Base-by-base conservation (phyloP, 2,888 invertebrate genomes). In the Oligia latruncula region DNA sequence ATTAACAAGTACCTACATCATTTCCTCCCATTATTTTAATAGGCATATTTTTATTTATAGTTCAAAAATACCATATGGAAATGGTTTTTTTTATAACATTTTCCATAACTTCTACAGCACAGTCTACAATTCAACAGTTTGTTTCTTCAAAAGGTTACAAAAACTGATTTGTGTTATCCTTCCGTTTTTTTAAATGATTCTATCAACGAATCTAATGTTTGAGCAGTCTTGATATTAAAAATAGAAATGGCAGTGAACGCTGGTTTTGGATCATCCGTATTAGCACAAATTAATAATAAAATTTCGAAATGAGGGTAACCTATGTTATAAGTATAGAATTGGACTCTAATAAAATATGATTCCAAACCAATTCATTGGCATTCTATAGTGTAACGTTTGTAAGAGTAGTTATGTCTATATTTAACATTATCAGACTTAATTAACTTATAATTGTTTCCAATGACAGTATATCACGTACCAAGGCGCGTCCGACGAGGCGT, bases 391-490 rank as follows among this genome's bases (percentile, higher is more conserved):
- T 55, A 60, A 66, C 13, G 62, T 83, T 76, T 64, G 23, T 71
- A 58, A 76, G 13, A 49, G 4, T 29, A 46, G 74, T n/a, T 60
- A 13, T 43, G 9, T 43, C 43, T 13, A 49, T 83, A 46, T 9
- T 5, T 71, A n/a, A 13, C 17, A 43, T 4, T 43, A n/a, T 46
- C 2, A 46, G 71, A 64, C 4, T 40, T 74, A 55, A 71, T 55
- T 78, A 83, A 87, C 58, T 17, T 70, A 49, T 29, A 80, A 40
- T 74, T 84, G 43, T 91, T 91, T 90, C 72, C 55, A 40, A 73
- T 84, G 78, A 89, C 95, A 97, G 97, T 97, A 89, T 97, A 97
- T 94, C 97, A 97, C 92, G 96, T 97, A 88, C 97, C 96, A 89
- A 95, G 96, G 92, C 96, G 96, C 92, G 89, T 96, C 79, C 97